Evolutionary conservation across 2,797 vertebrate genomes (phyloP).

Genomic region (Eulemur albifrons): DNA sequence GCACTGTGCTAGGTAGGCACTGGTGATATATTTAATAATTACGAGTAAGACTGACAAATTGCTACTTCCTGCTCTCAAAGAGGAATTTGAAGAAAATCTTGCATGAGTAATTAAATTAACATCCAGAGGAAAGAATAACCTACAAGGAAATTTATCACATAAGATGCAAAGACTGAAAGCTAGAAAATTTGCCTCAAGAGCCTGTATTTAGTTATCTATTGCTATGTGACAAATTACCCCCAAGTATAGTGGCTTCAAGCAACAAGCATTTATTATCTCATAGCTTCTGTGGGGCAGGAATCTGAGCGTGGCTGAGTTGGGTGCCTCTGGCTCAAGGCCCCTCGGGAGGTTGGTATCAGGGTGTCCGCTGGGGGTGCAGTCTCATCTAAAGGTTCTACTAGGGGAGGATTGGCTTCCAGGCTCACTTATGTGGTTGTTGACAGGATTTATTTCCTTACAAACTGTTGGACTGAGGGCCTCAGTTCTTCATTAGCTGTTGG

Average conservation of each 20-base stretch:
- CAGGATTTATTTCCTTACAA: neutral
- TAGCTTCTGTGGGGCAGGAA: neutral
- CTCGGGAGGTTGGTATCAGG: neutral
- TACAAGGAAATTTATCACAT: neutral
- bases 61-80: neutral
- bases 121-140: neutral
- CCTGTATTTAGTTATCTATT: neutral
- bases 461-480: neutral
- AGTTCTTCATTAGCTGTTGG: neutral
- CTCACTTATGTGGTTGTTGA: neutral
- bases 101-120: neutral
- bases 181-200: neutral
- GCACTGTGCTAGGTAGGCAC: neutral
- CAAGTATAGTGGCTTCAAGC: slow-evolving; percentile 3
- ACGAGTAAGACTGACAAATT: neutral
- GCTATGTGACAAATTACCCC: neutral
- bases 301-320: neutral
- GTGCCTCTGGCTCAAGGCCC: neutral
- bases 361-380: neutral
- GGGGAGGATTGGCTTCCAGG: neutral
- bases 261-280: neutral
- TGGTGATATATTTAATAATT: neutral
- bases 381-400: neutral
- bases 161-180: neutral
- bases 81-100: neutral